A percentile compares a stretch with the other conserved stretches of the same genome.
Evolutionary conservation across 2,888 invertebrate species (phyloP).

Genomic region (Synergus laeviventris): DNA sequence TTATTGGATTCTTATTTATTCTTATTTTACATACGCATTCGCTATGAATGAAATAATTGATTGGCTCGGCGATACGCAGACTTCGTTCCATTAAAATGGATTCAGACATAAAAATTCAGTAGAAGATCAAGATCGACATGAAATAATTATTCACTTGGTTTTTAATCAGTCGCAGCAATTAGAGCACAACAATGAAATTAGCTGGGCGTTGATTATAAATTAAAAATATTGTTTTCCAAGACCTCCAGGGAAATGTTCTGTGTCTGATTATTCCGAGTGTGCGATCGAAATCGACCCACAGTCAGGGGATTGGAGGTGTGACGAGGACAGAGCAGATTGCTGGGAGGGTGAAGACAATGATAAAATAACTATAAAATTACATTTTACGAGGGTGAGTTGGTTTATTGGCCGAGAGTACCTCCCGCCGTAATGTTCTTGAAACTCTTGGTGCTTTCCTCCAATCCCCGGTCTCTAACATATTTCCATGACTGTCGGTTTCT

Average conservation of each 20-base stretch:
- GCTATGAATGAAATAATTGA: too few species aligned
- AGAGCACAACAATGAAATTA: neutral
- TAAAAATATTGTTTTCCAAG: neutral
- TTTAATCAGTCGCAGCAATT: neutral
- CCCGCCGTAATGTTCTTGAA: slow-evolving; percentile 40
- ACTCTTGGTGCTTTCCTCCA: slow-evolving; percentile 46
- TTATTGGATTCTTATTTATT: too few species aligned
- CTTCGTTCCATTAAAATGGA: neutral
- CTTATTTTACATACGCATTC: too few species aligned
- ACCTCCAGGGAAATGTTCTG: neutral
- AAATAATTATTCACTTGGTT: neutral
- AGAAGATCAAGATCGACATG: neutral
- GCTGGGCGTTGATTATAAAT: neutral
- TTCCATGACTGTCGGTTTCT: slow-evolving; percentile 38
- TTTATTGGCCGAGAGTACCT: slow-evolving; percentile 59
- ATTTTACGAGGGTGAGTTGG: slow-evolving; percentile 61
- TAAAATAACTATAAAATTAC: slow-evolving; percentile 68
- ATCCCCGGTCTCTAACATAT: slow-evolving; percentile 49
- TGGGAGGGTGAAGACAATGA: slow-evolving; percentile 59
- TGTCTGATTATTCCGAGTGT: neutral
- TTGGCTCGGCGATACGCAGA: neutral
- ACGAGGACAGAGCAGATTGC: slow-evolving; percentile 28
- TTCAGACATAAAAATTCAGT: neutral
- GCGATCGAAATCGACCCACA: neutral
- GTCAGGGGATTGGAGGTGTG: neutral